phyloP scores from a whole-genome alignment of 2,113 vertebrate species.

The Hippolais icterina region DNA sequence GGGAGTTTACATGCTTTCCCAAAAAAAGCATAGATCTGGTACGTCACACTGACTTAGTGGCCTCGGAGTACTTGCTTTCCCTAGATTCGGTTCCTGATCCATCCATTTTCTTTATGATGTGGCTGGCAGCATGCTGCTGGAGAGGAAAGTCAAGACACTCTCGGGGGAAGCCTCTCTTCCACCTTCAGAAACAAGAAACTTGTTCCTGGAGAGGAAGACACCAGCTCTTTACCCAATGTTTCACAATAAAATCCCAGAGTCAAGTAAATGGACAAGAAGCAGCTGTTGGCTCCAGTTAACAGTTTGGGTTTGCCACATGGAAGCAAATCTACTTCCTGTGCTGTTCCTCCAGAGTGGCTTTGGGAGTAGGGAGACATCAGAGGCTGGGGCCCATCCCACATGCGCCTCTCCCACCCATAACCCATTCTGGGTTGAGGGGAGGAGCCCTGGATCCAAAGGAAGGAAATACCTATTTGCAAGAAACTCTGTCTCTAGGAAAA shows the following conservation, averaged over 20 bases:
- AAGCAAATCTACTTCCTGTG: neutral
- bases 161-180: neutral
- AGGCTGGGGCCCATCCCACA: neutral
- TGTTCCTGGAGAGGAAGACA: neutral
- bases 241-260: neutral
- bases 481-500: neutral
- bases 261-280: neutral
- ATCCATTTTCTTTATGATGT: neutral
- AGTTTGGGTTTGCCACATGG: neutral
- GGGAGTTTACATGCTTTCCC: neutral
- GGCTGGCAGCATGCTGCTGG: rapidly evolving
- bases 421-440: neutral
- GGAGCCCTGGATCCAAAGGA: neutral
- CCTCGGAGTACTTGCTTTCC: neutral
- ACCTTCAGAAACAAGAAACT: neutral
- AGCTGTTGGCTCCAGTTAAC: neutral
- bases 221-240: rapidly evolving
- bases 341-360: neutral
- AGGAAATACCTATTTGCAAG: neutral
- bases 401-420: neutral
- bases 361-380: neutral
- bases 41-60: neutral
- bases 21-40: neutral
- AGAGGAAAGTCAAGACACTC: neutral
- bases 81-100: neutral